Conservation (phyloP, 2,113 vertebrate genomes). For the Glaucomys volans region DNA sequence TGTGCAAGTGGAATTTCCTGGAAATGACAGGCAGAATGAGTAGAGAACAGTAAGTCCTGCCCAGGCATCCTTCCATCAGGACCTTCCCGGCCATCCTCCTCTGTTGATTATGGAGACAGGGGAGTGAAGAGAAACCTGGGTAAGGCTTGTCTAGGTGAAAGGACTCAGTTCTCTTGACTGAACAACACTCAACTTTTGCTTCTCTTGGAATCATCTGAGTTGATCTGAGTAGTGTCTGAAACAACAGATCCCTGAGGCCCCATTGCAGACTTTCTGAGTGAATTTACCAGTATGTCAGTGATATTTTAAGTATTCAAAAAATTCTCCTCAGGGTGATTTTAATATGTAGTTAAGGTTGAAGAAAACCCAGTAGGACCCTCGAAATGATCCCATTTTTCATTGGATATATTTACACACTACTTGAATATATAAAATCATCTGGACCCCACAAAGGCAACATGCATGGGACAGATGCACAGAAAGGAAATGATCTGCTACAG, state of each 20-base stretch:
- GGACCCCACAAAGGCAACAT: background rate
- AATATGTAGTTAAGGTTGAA: background rate
- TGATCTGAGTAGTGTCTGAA: background rate
- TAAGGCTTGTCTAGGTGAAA: background rate
- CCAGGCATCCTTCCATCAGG: rapidly evolving
- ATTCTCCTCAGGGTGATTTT: background rate
- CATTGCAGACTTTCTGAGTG: background rate
- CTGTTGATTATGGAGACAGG: too few species aligned
- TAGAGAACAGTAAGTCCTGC: background rate
- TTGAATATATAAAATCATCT: background rate
- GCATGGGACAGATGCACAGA: background rate
- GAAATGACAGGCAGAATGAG: background rate
- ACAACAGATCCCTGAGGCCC: background rate
- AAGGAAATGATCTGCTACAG: background rate
- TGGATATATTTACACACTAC: background rate
- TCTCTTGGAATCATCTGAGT: background rate
- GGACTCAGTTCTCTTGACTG: rapidly evolving
- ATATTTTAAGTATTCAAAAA: background rate
- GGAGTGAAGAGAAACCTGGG: too few species aligned
- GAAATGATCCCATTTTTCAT: background rate
- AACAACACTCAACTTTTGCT: too few species aligned
- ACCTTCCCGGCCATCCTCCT: rapidly evolving
- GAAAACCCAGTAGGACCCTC: background rate
- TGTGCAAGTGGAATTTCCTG: rapidly evolving
- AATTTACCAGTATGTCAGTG: background rate